Conservation (phyloP, 2,113 vertebrate genomes). For the Tragelaphus imberbis region DNA sequence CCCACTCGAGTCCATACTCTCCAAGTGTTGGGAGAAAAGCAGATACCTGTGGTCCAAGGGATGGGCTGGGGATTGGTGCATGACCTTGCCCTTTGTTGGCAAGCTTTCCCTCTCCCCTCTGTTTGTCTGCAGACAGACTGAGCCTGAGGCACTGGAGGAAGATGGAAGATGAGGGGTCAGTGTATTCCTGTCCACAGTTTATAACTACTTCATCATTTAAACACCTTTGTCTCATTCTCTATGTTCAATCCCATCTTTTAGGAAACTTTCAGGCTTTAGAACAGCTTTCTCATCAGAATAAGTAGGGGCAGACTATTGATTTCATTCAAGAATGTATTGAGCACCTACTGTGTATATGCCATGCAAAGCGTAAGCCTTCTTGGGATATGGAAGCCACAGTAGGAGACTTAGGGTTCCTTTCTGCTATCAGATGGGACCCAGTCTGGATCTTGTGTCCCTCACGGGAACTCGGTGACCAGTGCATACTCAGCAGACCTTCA, state of each 20-base stretch:
- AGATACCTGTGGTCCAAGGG: neutral
- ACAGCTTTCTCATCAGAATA: neutral
- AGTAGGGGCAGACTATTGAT: neutral
- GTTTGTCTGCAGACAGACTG: neutral
- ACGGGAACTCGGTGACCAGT: neutral
- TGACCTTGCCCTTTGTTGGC: neutral
- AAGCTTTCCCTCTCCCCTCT: neutral
- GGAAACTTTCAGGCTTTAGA: neutral
- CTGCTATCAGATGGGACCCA: neutral
- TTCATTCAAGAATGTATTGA: neutral
- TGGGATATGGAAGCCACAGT: neutral
- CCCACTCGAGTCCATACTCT: no score
- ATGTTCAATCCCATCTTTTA: neutral
- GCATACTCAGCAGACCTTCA: neutral
- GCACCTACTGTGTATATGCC: neutral
- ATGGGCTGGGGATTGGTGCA: neutral
- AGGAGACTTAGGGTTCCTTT: neutral
- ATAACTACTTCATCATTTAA: neutral
- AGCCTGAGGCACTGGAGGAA: neutral
- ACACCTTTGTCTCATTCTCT: neutral
- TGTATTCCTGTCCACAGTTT: neutral
- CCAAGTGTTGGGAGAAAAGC: neutral
- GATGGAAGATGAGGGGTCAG: neutral
- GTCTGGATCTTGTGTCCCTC: neutral
- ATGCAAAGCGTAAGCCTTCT: neutral